Evolutionary conservation across 2,888 invertebrate species (phyloP).

Genomic region (Teinopalpus imperialis): DNA sequence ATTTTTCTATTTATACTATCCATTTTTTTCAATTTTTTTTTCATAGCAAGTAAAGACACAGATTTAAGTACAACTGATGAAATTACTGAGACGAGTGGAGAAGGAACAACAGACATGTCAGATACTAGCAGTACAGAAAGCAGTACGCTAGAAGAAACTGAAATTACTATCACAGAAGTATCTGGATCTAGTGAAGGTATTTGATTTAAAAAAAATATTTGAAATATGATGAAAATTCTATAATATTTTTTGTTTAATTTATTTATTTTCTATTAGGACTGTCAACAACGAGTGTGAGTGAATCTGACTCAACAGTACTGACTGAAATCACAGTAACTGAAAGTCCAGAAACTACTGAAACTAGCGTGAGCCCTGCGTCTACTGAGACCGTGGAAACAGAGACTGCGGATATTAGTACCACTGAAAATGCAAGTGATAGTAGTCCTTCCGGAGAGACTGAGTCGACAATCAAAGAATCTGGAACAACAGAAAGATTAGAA

Average conservation of each 20-base stretch:
- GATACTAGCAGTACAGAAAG: slow-evolving; percentile 1
- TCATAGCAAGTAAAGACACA: background rate
- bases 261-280: too few species aligned
- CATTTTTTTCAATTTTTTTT: too few species aligned
- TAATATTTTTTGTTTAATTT: too few species aligned
- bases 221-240: too few species aligned
- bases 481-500: slow-evolving; percentile 16
- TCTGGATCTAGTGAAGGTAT: slow-evolving; percentile 10
- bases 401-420: slow-evolving; percentile 15
- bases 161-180: background rate
- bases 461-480: slow-evolving; percentile 12
- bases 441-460: slow-evolving; percentile 8
- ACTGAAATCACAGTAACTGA: slow-evolving; percentile 12
- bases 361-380: slow-evolving; percentile 11
- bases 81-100: slow-evolving; percentile 2
- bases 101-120: slow-evolving; percentile 10
- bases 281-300: background rate
- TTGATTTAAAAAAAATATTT: background rate
- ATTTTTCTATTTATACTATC: too few species aligned
- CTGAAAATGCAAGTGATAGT: slow-evolving; percentile 14
- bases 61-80: slow-evolving; percentile 5
- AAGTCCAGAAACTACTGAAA: slow-evolving; percentile 13
- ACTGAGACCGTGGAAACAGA: slow-evolving; percentile 20
- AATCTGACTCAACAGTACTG: slow-evolving; percentile 11
- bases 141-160: background rate